A percentile compares a stretch with the other conserved stretches of the same genome.
phyloP scores from a whole-genome alignment of 2,797 vertebrate genomes.

The Gadopsis marmoratus region DNA sequence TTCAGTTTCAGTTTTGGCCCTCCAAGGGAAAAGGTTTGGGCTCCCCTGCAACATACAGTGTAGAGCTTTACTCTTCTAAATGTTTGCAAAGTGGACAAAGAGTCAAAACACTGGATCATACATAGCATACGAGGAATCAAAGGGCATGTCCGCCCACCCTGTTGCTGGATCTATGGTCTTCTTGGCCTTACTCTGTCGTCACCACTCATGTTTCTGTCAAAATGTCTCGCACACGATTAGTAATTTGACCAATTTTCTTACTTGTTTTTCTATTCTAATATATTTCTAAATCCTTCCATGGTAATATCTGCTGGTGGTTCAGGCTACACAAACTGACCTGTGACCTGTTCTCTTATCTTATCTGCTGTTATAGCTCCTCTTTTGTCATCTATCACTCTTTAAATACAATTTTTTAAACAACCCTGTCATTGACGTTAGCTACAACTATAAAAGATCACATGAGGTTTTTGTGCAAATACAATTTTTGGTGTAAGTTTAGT shows the following conservation, averaged over 20 bases:
- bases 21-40: too few species aligned
- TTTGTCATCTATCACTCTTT: background rate
- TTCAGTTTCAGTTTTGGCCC: too few species aligned
- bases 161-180: background rate
- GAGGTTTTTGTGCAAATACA: background rate
- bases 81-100: background rate
- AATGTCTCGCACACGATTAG: background rate
- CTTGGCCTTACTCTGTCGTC: background rate
- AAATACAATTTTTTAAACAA: background rate
- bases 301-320: background rate
- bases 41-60: background rate
- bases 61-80: background rate
- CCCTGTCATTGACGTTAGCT: background rate
- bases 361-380: background rate
- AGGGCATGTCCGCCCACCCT: background rate
- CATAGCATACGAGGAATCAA: background rate
- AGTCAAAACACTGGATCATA: conserved; percentile 4
- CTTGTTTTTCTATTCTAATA: background rate
- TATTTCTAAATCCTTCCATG: background rate
- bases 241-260: background rate
- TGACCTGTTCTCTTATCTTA: background rate
- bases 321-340: background rate
- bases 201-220: background rate
- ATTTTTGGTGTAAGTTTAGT: background rate
- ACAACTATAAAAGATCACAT: background rate